Percentiles rank a stretch among this genome's conserved stretches.
phyloP scores from a whole-genome alignment of 2,888 invertebrate species.

The Pherbina coryleti region DNA sequence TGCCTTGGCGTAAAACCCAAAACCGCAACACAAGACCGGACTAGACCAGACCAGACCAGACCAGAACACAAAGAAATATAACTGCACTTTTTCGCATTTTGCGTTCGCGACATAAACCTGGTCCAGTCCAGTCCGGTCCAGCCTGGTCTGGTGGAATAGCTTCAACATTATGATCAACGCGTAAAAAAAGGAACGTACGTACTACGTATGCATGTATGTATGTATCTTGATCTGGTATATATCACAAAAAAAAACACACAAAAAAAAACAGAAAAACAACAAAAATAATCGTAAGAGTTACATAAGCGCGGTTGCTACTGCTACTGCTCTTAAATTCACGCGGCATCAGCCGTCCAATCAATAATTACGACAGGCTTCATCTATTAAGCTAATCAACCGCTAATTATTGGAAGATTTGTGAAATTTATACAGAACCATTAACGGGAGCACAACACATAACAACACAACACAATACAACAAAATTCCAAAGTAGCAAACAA shows the following conservation, averaged over 20 bases:
- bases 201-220: too few species aligned
- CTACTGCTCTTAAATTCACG: background rate
- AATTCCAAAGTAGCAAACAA: too few species aligned
- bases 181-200: background rate
- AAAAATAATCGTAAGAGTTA: background rate
- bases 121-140: background rate
- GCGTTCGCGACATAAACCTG: conserved; percentile 26
- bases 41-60: conserved; percentile 2
- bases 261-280: background rate
- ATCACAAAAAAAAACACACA: background rate
- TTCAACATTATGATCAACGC: background rate
- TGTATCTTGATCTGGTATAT: too few species aligned
- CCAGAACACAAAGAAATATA: conserved; percentile 33
- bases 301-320: background rate
- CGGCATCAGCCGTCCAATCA: conserved; percentile 1
- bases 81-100: conserved; percentile 37
- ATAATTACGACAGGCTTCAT: conserved; percentile 4
- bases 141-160: background rate
- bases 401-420: conserved; percentile 9
- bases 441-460: too few species aligned
- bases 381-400: conserved; percentile 12
- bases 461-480: too few species aligned
- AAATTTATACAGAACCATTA: background rate
- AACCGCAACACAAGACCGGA: conserved; percentile 24
- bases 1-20: background rate